phyloP scores from a whole-genome alignment of 2,113 vertebrate genomes.

The Stomatorhinus ivindoensis region DNA sequence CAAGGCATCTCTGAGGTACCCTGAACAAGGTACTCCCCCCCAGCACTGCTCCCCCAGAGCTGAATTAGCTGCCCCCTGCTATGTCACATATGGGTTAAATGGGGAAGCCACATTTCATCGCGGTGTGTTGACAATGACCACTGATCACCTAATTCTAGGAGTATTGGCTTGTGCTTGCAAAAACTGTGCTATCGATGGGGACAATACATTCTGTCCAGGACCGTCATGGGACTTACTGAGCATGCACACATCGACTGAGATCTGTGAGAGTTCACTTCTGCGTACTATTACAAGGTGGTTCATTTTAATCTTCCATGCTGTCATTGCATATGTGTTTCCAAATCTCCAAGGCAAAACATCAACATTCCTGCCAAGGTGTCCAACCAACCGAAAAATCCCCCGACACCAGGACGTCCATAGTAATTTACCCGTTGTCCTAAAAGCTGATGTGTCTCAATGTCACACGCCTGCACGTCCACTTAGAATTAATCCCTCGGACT shows the following conservation, averaged over 20 bases:
- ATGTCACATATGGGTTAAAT: too few species aligned
- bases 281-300: neutral
- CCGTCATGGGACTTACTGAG: neutral
- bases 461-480: neutral
- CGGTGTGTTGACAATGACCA: too few species aligned
- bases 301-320: neutral
- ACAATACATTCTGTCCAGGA: neutral
- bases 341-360: constrained; percentile 2
- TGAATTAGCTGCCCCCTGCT: too few species aligned
- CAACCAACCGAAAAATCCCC: neutral
- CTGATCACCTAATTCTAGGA: neutral
- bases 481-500: neutral
- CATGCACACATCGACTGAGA: neutral
- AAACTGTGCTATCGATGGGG: neutral
- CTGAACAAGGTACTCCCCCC: too few species aligned
- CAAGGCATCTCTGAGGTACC: too few species aligned
- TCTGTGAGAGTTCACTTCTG: neutral
- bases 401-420: neutral
- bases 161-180: neutral
- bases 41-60: too few species aligned
- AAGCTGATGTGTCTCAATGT: neutral
- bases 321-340: neutral
- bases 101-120: too few species aligned
- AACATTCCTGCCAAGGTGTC: neutral
- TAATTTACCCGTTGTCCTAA: neutral